Percentiles rank a stretch among this genome's conserved stretches.
These are phyloP conservation scores for Calephelis perditalis DNA, from an alignment of 2,888 invertebrate genomes.

Conservation along the genomic window DNA sequence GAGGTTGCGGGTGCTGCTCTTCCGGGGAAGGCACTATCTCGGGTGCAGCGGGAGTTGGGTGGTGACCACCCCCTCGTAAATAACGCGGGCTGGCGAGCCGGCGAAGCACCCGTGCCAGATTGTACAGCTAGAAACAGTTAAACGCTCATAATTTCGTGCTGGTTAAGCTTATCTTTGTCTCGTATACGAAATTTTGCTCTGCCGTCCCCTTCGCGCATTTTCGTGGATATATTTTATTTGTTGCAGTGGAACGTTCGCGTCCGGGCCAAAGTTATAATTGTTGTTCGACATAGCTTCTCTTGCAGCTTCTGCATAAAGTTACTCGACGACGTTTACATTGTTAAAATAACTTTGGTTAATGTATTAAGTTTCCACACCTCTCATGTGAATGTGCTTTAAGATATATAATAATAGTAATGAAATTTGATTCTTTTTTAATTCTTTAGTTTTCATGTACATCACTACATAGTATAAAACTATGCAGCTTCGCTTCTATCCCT, in stretches of 20 bases:
- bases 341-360: slow-evolving; percentile 70
- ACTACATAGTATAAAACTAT: too few relatives aligned
- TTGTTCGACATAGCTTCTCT: slow-evolving; percentile 73
- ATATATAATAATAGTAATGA: too few relatives aligned
- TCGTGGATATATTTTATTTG: slow-evolving; percentile 74
- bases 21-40: slow-evolving; percentile 75
- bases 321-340: slow-evolving; percentile 62
- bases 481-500: too few relatives aligned
- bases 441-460: too few relatives aligned
- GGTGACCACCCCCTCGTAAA: slow-evolving; percentile 70
- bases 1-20: slow-evolving; percentile 51
- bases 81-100: slow-evolving; percentile 77
- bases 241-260: slow-evolving; percentile 64
- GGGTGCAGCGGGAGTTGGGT: slow-evolving; percentile 54
- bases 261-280: slow-evolving; percentile 75
- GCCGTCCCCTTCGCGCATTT: slow-evolving; percentile 67
- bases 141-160: slow-evolving; percentile 78
- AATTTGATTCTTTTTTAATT: too few relatives aligned
- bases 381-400: slow-evolving; percentile 12
- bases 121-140: slow-evolving; percentile 78
- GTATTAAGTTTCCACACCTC: slow-evolving; percentile 52
- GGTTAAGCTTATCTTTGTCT: slow-evolving; percentile 79
- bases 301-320: slow-evolving; percentile 72
- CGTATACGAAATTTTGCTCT: slow-evolving; percentile 71
- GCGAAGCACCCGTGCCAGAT: slow-evolving; percentile 78